Evolutionary conservation across 2,888 invertebrate species (phyloP), one percentile per base, ranked within the genome.

Genomic region (Dione vanillae): DNA sequence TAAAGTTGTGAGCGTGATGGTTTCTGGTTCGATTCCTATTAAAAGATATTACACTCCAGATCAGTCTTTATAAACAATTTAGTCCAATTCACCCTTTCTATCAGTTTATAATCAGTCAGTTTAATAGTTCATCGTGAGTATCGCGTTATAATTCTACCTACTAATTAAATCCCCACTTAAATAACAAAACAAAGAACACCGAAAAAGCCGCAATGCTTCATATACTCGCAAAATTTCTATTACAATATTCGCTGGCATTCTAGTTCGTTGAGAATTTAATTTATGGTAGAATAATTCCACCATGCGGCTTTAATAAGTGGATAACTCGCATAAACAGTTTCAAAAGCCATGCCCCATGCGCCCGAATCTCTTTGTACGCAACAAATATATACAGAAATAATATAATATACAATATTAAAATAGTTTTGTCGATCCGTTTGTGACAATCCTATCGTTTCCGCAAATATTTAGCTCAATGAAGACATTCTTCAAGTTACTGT

Each of bases 191-290:
- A 3, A 37, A n/a, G 16, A 9, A 7, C 16, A 54, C 14, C 1
- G 10, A 54, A 37, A 16, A 40, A 20, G 11, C 51, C 61, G 20
- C 41, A 43, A 59, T 40, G 12, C 12, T 11, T 43, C 10, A 59
- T 43, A 27, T 27, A 49, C 11, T n/a, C 10, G 14, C 14, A 61
- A 35, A 64, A 49, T 49, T 14, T 49, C 12, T 47, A 49, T 40
- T 51, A 51, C 41, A 49, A 49, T 51, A 49, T 41, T 5, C 40
- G 9, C 20, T 27, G 27, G 19, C 27, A 51, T 51, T 59, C 27
- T n/a, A 37, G 12, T 37, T 45, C 16, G 16, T 20, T 8, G 43
- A 47, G 71, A 71, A 71, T 71, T 71, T 71, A 68, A 71, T 71
- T 40, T 65, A 65, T 41, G 41, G 41, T 51, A 64, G 59, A 65